Conservation (phyloP, 2,113 vertebrate genomes). For the Sclerurus mexicanus region DNA sequence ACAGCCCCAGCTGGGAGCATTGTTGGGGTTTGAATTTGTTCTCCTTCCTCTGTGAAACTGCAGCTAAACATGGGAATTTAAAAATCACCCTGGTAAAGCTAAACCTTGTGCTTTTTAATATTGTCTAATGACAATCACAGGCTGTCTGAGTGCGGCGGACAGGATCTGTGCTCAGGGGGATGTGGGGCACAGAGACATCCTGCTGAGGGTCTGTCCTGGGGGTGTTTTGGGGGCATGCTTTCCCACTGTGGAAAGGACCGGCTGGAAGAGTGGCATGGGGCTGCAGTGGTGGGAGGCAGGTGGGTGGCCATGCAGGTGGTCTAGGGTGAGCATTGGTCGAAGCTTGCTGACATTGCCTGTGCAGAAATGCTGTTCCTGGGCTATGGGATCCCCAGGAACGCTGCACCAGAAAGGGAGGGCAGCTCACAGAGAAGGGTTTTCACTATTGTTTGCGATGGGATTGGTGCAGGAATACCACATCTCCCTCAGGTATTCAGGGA, state of each 20-base stretch:
- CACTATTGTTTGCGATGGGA: neutral
- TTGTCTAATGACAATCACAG: accelerated
- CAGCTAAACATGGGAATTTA: neutral
- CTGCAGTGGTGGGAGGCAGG: neutral
- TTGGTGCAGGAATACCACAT: slow-evolving; percentile 11
- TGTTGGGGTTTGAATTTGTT: accelerated
- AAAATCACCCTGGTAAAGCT: neutral
- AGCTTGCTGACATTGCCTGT: accelerated
- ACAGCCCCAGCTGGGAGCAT: neutral
- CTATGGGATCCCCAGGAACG: neutral
- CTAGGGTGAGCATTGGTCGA: neutral
- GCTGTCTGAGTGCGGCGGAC: accelerated
- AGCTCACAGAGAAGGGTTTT: slow-evolving; percentile 24
- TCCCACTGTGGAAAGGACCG: neutral
- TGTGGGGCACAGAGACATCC: accelerated
- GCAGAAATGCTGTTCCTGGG: neutral
- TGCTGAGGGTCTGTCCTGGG: neutral
- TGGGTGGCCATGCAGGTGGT: accelerated
- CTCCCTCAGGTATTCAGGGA: slow-evolving; percentile 12
- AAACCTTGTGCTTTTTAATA: neutral
- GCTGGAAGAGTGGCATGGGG: neutral
- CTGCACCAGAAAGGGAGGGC: neutral
- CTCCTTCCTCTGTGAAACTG: neutral
- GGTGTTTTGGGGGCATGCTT: neutral
- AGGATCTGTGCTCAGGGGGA: neutral